Evolutionary conservation across 2,797 vertebrate species (phyloP), one percentile per base, ranked within the genome.

Genomic region (Sebastes vulpes): DNA sequence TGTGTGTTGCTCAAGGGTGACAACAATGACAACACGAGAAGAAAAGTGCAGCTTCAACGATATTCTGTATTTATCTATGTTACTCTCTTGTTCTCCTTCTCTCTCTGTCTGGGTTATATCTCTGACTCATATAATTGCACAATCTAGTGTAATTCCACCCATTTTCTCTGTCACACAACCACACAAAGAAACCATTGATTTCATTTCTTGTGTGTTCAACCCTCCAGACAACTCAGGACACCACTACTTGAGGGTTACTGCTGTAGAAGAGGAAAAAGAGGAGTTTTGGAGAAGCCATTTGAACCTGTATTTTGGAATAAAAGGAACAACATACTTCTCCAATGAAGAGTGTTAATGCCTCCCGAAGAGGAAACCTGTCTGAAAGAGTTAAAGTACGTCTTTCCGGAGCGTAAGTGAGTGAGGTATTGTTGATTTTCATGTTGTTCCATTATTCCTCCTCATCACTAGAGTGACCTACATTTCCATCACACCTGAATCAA

Each of bases 161-260:
- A 66, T 82, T 86, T 83, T 78, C 70, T 82, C 77, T 82, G 68
- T 83, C 75, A 84, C 59, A 75, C 66, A 78, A 69, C 25, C 42
- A 57, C 72, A 89, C 81, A 85, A 90, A 89, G 87, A 87, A 82
- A 54, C 63, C 46, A 75, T 25, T 89, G 53, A 84, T 91, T 90
- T 90, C 2, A 68, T 81, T 85, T 79, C 20, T 75, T 42, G 60
- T 56, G 31, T 68, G 64, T 75, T 82, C 63, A 84, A 70, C 54
- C 72, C 11, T 82, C 26, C 28, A 81, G 73, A 86, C 67, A 75
- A 26, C 65, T 75, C 46, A 54, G 63, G n/a, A 60, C 70, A 77
- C 35, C 7, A 28, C 20, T 28, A 29, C 28, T 68, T 42, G 4
- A 59, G 65, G 28, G 42, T 72, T 76, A 29, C 28, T 3, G 2